Percentiles rank a stretch among this genome's conserved stretches.
Conservation (phyloP, 2,113 vertebrate genomes). For the Rhinopithecus roxellana region DNA sequence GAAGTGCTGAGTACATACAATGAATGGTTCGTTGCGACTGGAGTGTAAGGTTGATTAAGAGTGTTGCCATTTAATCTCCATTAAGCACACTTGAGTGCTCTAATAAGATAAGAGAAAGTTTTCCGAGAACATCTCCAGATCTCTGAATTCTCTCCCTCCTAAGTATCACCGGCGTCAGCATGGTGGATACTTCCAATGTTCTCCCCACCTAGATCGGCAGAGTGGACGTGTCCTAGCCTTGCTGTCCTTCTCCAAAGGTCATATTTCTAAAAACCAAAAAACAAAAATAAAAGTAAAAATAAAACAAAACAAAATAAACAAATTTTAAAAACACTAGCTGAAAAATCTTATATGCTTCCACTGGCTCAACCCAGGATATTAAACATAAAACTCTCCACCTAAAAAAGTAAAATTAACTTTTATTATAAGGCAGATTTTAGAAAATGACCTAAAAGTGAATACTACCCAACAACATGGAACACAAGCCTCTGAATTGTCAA, state of each 20-base stretch:
- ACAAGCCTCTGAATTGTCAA: background rate
- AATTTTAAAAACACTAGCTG: background rate
- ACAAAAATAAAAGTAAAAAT: background rate
- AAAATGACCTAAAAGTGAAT: background rate
- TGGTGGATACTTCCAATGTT: background rate
- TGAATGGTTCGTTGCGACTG: background rate
- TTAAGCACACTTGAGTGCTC: background rate
- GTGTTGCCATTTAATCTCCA: background rate
- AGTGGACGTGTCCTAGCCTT: background rate
- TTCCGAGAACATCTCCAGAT: background rate
- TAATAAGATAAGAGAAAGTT: background rate
- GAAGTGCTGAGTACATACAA: background rate
- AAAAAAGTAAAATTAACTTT: conserved; percentile 2
- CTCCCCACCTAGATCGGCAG: background rate
- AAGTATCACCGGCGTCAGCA: background rate
- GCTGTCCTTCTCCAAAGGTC: background rate
- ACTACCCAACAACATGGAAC: background rate
- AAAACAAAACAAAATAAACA: background rate
- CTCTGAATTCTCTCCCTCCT: background rate
- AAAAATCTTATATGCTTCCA: background rate
- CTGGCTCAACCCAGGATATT: background rate
- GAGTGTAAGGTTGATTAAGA: background rate
- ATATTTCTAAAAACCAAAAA: background rate
- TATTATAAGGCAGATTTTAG: background rate
- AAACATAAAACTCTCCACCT: background rate